phyloP scores from a whole-genome alignment of 1,140 invertebrate genomes.

The Xylocopa sonorina region DNA sequence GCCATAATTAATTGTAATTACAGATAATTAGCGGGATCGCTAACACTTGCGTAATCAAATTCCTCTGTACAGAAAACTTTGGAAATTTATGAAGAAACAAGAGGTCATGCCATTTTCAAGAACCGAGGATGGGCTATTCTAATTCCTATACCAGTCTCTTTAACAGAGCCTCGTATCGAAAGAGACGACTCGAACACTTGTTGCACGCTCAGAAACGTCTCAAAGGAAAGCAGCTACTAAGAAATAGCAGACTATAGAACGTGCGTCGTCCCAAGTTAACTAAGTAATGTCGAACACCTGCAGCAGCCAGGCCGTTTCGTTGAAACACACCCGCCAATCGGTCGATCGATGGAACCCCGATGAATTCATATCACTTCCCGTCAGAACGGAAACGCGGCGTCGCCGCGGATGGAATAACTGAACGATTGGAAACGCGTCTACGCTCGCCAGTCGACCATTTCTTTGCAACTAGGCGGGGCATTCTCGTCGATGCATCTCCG shows the following conservation, averaged over 20 bases:
- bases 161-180: too few relatives aligned
- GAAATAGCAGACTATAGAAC: too few relatives aligned
- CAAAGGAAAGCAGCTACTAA: too few relatives aligned
- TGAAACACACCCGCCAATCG: constrained; percentile 5
- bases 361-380: constrained; percentile 57
- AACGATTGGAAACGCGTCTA: constrained; percentile 55
- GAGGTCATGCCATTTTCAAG: background rate
- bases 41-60: constrained; percentile 20
- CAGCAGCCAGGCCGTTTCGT: background rate
- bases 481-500: constrained; percentile 25
- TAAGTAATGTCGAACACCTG: constrained; percentile 15
- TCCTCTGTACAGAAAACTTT: constrained; percentile 3
- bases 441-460: constrained; percentile 24
- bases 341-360: constrained; percentile 10
- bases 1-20: constrained; percentile 61
- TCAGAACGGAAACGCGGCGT: constrained; percentile 50
- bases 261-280: too few relatives aligned
- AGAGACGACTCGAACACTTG: too few relatives aligned
- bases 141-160: too few relatives aligned
- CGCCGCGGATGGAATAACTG: constrained; percentile 56
- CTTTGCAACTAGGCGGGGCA: constrained; percentile 46
- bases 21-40: constrained; percentile 44
- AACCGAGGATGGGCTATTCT: background rate
- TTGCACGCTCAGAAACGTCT: too few relatives aligned
- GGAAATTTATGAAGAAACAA: background rate